These are phyloP conservation scores for Ciconia stormi DNA, from an alignment of 2,113 vertebrate species.

Conservation along the genomic window DNA sequence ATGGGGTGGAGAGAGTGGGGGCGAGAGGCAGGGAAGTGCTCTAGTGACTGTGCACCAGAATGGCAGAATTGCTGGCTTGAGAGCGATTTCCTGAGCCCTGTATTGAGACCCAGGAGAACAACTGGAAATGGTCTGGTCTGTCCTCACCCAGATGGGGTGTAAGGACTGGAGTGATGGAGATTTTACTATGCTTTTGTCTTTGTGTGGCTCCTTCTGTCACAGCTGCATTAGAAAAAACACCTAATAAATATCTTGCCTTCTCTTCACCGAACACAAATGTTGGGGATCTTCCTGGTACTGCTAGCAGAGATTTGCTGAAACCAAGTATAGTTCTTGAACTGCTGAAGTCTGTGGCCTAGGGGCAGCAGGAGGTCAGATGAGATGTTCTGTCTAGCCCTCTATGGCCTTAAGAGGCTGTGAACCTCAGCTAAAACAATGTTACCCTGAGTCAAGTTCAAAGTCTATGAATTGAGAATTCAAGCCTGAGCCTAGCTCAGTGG, in stretches of 20 bases:
- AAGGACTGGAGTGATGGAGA: background rate
- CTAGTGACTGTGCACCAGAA: background rate
- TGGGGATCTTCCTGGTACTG: background rate
- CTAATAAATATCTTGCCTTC: background rate
- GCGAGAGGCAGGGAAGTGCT: background rate
- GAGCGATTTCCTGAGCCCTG: background rate
- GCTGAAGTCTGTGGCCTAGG: background rate
- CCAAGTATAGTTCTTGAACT: background rate
- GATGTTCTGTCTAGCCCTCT: conserved; percentile 22
- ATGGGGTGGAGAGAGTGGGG: background rate
- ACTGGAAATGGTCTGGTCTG: background rate
- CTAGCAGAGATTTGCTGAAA: background rate
- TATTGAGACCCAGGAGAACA: background rate
- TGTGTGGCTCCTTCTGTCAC: background rate
- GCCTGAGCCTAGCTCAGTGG: background rate
- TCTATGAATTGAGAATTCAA: conserved; percentile 11
- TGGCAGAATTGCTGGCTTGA: background rate
- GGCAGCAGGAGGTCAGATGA: background rate
- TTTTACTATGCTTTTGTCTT: background rate
- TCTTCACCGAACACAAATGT: background rate
- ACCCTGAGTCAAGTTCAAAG: conserved; percentile 46
- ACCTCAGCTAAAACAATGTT: conserved; percentile 52
- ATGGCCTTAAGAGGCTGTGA: conserved; percentile 7
- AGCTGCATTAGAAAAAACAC: background rate
- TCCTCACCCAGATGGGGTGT: background rate